Evolutionary conservation across 2,888 invertebrate genomes (phyloP).

Genomic region (Watsonalla binaria): DNA sequence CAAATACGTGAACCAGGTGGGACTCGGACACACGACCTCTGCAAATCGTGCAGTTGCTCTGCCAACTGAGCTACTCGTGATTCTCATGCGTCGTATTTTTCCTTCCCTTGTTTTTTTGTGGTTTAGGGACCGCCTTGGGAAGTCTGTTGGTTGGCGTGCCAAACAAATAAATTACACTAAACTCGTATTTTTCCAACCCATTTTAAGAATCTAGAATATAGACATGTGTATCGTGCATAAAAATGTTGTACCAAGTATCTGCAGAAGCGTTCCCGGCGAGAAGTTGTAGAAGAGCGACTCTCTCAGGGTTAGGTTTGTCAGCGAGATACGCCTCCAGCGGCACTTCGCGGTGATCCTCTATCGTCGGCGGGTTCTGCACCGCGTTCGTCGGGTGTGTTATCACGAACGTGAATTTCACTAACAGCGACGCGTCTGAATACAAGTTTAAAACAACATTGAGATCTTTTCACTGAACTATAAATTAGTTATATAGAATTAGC

Average conservation of each 20-base stretch:
- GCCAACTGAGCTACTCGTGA: no score
- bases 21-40: no score
- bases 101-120: no score
- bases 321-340: constrained; percentile 70
- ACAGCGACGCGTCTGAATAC: constrained; percentile 78
- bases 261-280: constrained; percentile 63
- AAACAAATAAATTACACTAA: not conserved
- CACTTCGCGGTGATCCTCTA: constrained; percentile 80
- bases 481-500: no score
- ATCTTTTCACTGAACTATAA: no score
- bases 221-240: not conserved
- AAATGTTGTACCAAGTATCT: constrained; percentile 47
- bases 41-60: no score
- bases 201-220: not conserved
- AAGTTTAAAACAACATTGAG: not conserved
- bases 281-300: constrained; percentile 81
- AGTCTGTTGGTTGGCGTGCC: no score
- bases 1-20: no score
- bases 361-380: constrained; percentile 83
- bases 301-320: constrained; percentile 78
- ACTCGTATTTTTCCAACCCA: not conserved
- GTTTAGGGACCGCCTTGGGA: no score
- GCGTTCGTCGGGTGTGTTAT: constrained; percentile 86
- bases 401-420: constrained; percentile 84
- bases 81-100: no score